A percentile compares a stretch with the other conserved stretches of the same genome.
Evolutionary conservation across 1,140 invertebrate species (phyloP).

Genomic region (Mactra quadrangularis): DNA sequence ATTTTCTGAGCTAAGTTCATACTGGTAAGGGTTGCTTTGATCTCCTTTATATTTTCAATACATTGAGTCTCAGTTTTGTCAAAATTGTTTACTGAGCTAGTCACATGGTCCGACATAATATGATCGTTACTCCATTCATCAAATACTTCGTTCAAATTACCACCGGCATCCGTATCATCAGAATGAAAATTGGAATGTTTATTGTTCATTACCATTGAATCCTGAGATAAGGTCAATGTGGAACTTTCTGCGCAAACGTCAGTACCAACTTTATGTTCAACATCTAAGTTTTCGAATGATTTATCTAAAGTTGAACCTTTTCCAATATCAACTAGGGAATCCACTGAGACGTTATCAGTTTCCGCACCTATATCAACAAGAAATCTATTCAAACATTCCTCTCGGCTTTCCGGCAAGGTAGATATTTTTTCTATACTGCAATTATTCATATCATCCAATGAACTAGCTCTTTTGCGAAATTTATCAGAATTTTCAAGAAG

Average conservation of each 20-base stretch:
- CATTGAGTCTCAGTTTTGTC: no score
- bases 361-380: not conserved
- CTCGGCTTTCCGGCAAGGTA: constrained; percentile 17
- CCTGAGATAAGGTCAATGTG: no score
- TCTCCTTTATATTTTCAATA: constrained; percentile 21
- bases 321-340: no score
- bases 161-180: no score
- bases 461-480: not conserved
- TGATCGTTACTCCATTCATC: no score
- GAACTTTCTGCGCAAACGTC: no score
- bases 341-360: no score
- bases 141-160: no score
- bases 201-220: no score
- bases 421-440: not conserved
- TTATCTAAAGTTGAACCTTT: not conserved
- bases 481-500: not conserved
- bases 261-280: not conserved
- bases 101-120: no score
- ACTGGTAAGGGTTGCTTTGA: not conserved
- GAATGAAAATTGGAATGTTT: no score
- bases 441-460: not conserved
- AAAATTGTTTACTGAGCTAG: no score
- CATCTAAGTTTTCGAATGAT: constrained; percentile 43
- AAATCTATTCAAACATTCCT: constrained; percentile 24
- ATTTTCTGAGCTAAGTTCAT: constrained; percentile 39